Evolutionary conservation across 2,797 vertebrate genomes (phyloP), one percentile per base, ranked within the genome.

Genomic region (Sebastes iracundus): DNA sequence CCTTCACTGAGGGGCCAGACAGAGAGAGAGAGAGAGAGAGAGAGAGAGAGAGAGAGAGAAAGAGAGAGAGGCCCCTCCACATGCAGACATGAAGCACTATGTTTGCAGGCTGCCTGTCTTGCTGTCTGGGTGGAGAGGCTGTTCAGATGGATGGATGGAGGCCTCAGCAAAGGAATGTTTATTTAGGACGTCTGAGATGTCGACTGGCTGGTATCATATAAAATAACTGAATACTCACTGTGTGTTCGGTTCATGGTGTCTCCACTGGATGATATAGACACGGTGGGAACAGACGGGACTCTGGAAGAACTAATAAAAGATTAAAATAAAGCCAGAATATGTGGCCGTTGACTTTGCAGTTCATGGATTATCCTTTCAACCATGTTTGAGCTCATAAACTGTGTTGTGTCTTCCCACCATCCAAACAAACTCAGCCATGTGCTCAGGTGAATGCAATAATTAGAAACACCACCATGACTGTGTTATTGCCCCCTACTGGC

Each of bases 61-160:
- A 32, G 32, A 32, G 32, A 33, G 33, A 35, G 33, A 35, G 33
- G 74, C 74, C 75, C 53, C 81, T 80, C 61, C 7, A 69, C 56
- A 67, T 58, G 60, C 46, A 78, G 32, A 9, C 76, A 71, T 55
- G 46, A 25, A 62, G 55, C 38, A 18, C 62, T 59, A 16, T 70
- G 67, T 75, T 23, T 65, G 38, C 68, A 53, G 46, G 49, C 32
- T 55, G 72, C 53, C 35, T 60, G 60, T 30, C 63, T 73, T 66
- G 69, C 66, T 64, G 68, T 82, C 77, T 65, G 80, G 42, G 18
- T 73, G 68, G 30, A 82, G 72, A 72, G 72, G 67, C 58, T 27
- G 56, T 70, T 73, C 23, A 81, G 55, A 78, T 20, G 8, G 55
- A 77, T 55, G 49, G 42, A 32, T 42, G 72, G 25, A 49, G 53